Base-by-base conservation (phyloP, 2,888 invertebrate genomes). In the Serripes groenlandicus region DNA sequence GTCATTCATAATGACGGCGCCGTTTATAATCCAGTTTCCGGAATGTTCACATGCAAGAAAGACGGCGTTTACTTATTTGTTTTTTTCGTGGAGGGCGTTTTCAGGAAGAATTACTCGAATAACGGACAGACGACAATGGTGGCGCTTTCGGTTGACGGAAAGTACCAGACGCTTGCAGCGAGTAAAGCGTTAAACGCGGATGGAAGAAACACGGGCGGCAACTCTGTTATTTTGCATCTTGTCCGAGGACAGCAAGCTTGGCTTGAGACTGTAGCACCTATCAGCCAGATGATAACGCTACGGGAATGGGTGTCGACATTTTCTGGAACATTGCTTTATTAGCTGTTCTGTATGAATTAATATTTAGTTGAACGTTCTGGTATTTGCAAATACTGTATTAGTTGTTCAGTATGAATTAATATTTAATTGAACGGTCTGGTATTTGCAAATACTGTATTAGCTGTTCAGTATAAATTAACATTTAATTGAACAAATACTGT, bases 81-180 rank as follows among this genome's bases (percentile, higher is more conserved):
- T 2, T 62, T 34, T 21, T 62, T 62, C 28, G 62, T 62, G 15
- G 62, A 62, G n/a, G 62, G 62, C 7, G 21, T 34, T 28, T 62
- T 62, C 62, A 62, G 62, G 28, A 62, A 32, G 34, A 34, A 34
- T n/a, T 34, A 28, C 26, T n/a, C 32, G 21, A n/a, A 32, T 5
- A 62, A 34, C 62, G 62, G 62, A 21, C 62, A 62, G 21, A 62
- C 62, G 34, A 32, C 62, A 30, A 62, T 62, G 62, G 4, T 34
- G 62, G 62, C 62, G 34, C 3, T 62, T 34, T 62, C 62, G 26
- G 62, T 62, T 28, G 62, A 62, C 21, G 62, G 62, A 28, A 62
- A 62, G 62, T 62, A 62, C 34, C 62, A 62, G 62, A 62, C 62
- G 62, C 62, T 62, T 62, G 62, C 62, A 62, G 62, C 62, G 7